Conservation (phyloP, 2,797 vertebrate species). For the Prunella strophiata region DNA sequence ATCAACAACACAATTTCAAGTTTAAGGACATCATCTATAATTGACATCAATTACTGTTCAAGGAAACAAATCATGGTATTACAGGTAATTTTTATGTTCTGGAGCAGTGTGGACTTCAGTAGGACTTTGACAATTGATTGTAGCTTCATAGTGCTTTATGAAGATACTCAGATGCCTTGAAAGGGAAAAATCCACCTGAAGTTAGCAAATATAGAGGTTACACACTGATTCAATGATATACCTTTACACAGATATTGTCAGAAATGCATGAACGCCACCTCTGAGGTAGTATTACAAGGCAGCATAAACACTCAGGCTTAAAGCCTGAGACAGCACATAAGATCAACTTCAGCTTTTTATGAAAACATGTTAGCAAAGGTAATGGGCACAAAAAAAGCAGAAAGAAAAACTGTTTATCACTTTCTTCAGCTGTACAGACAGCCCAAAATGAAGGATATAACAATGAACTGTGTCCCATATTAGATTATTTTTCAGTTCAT, state of each 20-base stretch:
- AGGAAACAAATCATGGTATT: constrained; percentile 28
- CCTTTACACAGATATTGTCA: not conserved
- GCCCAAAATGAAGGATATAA: not conserved
- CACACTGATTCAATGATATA: not conserved
- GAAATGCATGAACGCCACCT: not conserved
- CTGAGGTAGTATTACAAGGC: not conserved
- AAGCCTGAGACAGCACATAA: not conserved
- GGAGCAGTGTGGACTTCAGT: not conserved
- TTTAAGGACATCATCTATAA: constrained; percentile 30
- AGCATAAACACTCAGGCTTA: not conserved
- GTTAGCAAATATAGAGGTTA: not conserved
- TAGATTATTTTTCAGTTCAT: not conserved
- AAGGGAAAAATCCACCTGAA: not conserved
- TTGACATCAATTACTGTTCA: constrained; percentile 30
- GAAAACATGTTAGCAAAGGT: not conserved
- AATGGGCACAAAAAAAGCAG: not conserved
- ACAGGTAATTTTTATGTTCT: constrained; percentile 28
- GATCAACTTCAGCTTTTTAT: not conserved
- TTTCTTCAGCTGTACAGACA: not conserved
- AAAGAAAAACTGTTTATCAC: not conserved
- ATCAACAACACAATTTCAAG: constrained; percentile 55
- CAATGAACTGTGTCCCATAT: not conserved
- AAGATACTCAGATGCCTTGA: not conserved
- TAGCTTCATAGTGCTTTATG: not conserved
- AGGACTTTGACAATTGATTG: constrained; percentile 21